phyloP scores from a whole-genome alignment of 1,140 invertebrate species.

The Palaemon carinicauda region DNA sequence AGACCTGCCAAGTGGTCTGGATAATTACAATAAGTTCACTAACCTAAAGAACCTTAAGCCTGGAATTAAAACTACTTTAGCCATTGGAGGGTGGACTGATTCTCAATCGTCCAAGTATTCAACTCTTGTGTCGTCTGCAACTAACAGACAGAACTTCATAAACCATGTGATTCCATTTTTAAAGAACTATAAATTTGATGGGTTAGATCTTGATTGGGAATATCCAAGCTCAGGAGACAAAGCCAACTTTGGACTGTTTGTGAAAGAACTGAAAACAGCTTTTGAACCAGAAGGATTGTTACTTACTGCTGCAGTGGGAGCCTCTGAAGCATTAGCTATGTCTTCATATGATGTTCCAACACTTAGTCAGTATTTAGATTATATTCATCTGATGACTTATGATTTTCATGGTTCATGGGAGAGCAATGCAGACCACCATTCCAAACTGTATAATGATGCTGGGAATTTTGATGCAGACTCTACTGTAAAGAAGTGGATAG shows the following conservation, averaged over 20 bases:
- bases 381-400: constrained; percentile 65
- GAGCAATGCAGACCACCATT: constrained; percentile 66
- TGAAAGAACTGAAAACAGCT: constrained; percentile 75
- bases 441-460: constrained; percentile 62
- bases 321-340: constrained; percentile 61
- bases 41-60: constrained; percentile 75
- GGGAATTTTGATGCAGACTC: constrained; percentile 24
- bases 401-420: constrained; percentile 66
- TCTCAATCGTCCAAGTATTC: constrained; percentile 16
- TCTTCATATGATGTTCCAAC: constrained; percentile 50
- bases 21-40: constrained; percentile 58
- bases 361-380: constrained; percentile 54
- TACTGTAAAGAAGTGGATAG: constrained; percentile 65
- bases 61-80: constrained; percentile 73
- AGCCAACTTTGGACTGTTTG: constrained; percentile 73
- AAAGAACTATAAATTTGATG: constrained; percentile 82
- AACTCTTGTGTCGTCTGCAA: constrained; percentile 71
- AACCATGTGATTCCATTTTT: constrained; percentile 77
- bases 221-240: constrained; percentile 80
- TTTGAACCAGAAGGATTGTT: constrained; percentile 79
- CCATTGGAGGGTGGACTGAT: constrained; percentile 66
- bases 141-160: constrained; percentile 77
- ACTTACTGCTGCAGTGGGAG: constrained; percentile 73
- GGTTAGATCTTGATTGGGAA: constrained; percentile 86
- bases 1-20: constrained; percentile 67